phyloP scores from a whole-genome alignment of 2,888 invertebrate genomes.

The Zootermopsis nevadensis region DNA sequence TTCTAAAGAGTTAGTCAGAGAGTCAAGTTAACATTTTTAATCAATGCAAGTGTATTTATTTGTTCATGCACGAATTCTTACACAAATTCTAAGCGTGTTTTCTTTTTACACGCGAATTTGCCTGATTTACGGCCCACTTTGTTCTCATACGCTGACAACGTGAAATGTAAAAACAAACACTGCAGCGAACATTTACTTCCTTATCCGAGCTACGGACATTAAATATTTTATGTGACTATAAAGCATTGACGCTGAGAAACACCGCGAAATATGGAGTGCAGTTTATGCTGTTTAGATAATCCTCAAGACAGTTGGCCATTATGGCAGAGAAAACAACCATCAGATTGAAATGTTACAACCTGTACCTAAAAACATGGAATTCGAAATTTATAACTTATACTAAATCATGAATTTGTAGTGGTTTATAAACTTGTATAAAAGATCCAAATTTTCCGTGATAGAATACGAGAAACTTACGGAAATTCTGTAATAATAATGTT shows the following conservation, averaged over 20 bases:
- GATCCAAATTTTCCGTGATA: too few relatives aligned
- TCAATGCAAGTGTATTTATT: neutral
- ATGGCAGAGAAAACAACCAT: neutral
- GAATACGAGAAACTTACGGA: too few relatives aligned
- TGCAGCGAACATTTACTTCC: neutral
- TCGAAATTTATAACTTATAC: too few relatives aligned
- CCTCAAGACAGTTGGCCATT: neutral
- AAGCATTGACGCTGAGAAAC: neutral
- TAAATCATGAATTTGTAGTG: too few relatives aligned
- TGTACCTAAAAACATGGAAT: too few relatives aligned
- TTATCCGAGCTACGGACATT: neutral
- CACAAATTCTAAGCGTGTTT: neutral
- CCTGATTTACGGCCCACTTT: neutral
- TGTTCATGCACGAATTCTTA: neutral
- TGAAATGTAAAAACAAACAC: conserved; percentile 1
- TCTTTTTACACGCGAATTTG: neutral
- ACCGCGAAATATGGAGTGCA: neutral
- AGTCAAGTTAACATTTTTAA: too few relatives aligned
- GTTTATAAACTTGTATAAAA: too few relatives aligned
- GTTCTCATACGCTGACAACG: conserved; percentile 15
- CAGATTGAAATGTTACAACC: neutral
- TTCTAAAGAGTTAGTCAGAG: too few relatives aligned
- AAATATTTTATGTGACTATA: conserved; percentile 22
- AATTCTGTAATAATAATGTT: too few relatives aligned
- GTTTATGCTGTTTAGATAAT: neutral